A percentile compares a stretch with the other conserved stretches of the same genome.
Conservation (phyloP, 2,797 vertebrate species). For the Varecia variegata region DNA sequence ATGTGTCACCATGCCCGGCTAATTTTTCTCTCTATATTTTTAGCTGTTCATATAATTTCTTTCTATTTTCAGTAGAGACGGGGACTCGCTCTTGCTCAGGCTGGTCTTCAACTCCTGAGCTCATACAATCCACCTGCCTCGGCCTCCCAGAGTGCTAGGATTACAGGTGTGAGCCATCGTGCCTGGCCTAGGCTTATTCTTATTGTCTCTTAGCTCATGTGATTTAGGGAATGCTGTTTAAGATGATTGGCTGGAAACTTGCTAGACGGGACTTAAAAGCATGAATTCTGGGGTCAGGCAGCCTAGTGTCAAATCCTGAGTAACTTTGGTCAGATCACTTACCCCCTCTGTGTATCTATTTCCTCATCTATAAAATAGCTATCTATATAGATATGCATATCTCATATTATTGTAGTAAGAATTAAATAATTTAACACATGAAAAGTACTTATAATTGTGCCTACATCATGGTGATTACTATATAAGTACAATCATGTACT, state of each 20-base stretch:
- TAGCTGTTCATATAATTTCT: no score
- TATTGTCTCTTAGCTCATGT: background rate
- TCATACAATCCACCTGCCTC: no score
- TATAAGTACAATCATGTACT: background rate
- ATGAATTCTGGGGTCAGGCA: background rate
- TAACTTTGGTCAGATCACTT: background rate
- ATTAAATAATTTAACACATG: background rate
- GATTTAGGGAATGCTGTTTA: background rate
- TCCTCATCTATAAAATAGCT: background rate
- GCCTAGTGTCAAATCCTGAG: background rate
- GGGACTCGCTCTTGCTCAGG: no score
- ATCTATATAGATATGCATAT: background rate
- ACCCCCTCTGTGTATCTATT: background rate
- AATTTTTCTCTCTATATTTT: no score
- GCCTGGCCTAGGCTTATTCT: background rate
- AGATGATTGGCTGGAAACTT: background rate
- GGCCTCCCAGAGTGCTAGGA: no score
- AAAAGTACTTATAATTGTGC: background rate
- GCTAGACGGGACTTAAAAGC: background rate
- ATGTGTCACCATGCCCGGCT: no score
- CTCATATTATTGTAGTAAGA: background rate
- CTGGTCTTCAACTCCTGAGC: no score
- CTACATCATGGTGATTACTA: background rate
- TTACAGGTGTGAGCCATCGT: no score
- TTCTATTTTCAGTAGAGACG: no score